These are phyloP conservation scores for Operophtera brumata DNA, from an alignment of 2,888 invertebrate genomes.

Conservation along the genomic window DNA sequence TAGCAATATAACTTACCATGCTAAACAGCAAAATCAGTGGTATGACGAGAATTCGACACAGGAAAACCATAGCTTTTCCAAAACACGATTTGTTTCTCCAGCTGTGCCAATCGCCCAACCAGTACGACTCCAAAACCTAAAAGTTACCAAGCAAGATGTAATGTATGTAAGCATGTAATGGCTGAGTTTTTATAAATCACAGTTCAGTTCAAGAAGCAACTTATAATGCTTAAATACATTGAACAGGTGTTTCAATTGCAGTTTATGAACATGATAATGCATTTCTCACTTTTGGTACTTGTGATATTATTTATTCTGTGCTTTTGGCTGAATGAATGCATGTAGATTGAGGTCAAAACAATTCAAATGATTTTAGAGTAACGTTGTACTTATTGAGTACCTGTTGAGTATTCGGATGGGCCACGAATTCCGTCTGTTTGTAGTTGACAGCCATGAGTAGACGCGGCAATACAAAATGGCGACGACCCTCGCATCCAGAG, in stretches of 20 bases:
- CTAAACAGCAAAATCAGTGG: conserved; percentile 59
- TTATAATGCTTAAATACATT: conserved; percentile 22
- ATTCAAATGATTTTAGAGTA: conserved; percentile 13
- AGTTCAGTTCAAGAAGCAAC: conserved; percentile 25
- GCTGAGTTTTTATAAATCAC: conserved; percentile 26
- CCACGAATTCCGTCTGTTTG: conserved; percentile 87
- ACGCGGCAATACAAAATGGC: conserved; percentile 82
- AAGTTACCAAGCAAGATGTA: conserved; percentile 18
- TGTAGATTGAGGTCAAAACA: conserved; percentile 13
- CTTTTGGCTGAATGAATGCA: conserved; percentile 21
- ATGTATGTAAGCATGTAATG: conserved; percentile 10
- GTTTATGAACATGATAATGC: conserved; percentile 32
- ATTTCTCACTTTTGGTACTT: conserved; percentile 21
- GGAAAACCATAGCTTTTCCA: conserved; percentile 54
- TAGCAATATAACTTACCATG: conserved; percentile 29
- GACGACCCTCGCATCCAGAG: conserved; percentile 60
- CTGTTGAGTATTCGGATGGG: conserved; percentile 88
- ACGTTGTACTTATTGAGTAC: conserved; percentile 44
- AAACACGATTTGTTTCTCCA: conserved; percentile 76
- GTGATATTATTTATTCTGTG: no score
- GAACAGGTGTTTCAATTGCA: conserved; percentile 17
- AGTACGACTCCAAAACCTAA: conserved; percentile 81
- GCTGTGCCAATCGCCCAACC: conserved; percentile 83
- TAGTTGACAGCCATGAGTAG: conserved; percentile 85
- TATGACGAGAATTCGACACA: conserved; percentile 49